Base-by-base conservation (phyloP, 2,888 invertebrate genomes). In the Candidula unifasciata region DNA sequence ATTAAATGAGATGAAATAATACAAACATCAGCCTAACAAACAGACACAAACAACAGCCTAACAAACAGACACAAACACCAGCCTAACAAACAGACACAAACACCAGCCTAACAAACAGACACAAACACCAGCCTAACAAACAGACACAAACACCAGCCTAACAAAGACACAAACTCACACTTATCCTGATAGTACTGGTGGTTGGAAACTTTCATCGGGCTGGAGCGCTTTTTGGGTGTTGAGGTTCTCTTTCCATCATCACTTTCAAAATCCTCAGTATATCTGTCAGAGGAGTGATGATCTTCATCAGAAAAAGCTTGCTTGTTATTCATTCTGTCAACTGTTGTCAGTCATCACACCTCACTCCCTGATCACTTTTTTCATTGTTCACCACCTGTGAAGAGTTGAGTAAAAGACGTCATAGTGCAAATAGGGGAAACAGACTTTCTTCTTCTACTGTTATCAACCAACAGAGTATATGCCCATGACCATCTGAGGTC, bases 221-320 rank as follows among this genome's bases (percentile, higher is more conserved):
- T 24, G 13, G 16, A 13, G 18, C 35, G 35, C 16, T 10, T 37
- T 2, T 54, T 13, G n/a, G 30, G 52, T 52, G 27, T 69, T 10
- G 37, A 57, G 1, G 54, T 69, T 57, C 69, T 68, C 33, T 68
- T 77, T 37, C 84, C 86, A 3, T 87, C 86, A 77, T 87, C 87
- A 73, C 86, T 86, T 66, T 80, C 73, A 57, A 87, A 87, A 81
- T 87, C 87, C 79, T 87, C 87, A 33, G 86, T 87, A 83, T 87
- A 87, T 33, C 52, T 68, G 18, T 33, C 80, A 37, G 54, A 27
- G n/a, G 73, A 74, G 27, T 3, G 8, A 44, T 35, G 44, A 27
- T 78, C 77, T 21, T 83, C 77, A 33, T 77, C 66, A 57, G 60
- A 71, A 44, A 35, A n/a, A 24, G 68, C 52, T n/a, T 82, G 69